Percentiles rank a stretch among this genome's conserved stretches.
These are phyloP conservation scores for roundworm (Caenorhabditis elegans) DNA, from an alignment of 1,140 invertebrate species.

Conservation along the genomic window DNA sequence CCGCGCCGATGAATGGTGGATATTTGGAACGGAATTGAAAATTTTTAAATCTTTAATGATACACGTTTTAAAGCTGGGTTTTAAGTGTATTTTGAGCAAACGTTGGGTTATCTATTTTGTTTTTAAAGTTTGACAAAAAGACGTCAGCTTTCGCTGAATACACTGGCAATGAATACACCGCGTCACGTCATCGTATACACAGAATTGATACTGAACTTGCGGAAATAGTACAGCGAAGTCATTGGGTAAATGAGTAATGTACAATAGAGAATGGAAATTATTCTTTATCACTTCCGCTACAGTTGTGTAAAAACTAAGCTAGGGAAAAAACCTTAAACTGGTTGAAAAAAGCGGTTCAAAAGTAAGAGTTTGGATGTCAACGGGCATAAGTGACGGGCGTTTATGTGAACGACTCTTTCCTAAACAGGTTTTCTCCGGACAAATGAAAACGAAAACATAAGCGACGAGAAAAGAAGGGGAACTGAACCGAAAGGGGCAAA, in stretches of 20 bases:
- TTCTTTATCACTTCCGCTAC: background rate
- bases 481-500: background rate
- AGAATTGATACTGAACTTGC: background rate
- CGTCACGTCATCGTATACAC: too few relatives aligned
- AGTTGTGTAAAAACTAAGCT: too few relatives aligned
- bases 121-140: too few relatives aligned
- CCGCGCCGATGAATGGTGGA: background rate
- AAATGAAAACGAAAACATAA: slow-evolving; percentile 4
- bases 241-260: background rate
- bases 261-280: background rate
- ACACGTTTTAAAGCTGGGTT: too few relatives aligned
- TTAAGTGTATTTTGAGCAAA: too few relatives aligned
- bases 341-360: background rate
- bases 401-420: background rate
- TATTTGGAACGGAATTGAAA: background rate
- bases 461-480: background rate
- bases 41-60: background rate
- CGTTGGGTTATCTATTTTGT: too few relatives aligned
- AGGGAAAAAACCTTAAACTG: too few relatives aligned
- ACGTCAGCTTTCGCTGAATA: too few relatives aligned
- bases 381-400: background rate
- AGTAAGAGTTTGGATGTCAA: background rate
- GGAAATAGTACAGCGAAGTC: background rate
- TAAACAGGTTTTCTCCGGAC: background rate
- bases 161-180: too few relatives aligned